A percentile compares a stretch with the other conserved stretches of the same genome.
Evolutionary conservation across 2,113 vertebrate species (phyloP).

Genomic region (Pyrgilauda ruficollis): DNA sequence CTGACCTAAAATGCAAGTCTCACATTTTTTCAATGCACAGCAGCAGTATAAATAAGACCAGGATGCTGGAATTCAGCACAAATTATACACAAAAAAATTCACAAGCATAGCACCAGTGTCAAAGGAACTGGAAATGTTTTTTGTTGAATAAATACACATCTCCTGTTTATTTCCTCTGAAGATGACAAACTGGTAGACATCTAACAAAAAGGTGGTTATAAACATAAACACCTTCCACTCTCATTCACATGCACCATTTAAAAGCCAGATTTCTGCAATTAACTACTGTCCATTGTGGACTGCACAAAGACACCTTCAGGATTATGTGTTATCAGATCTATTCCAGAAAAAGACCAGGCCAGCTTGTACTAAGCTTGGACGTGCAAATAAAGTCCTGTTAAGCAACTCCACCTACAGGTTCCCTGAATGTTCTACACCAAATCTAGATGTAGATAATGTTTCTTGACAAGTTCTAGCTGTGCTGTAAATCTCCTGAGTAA

Average conservation of each 20-base stretch:
- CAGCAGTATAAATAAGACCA: background rate
- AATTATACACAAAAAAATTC: background rate
- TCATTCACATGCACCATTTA: background rate
- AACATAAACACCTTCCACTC: background rate
- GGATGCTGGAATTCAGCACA: background rate
- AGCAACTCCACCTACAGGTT: background rate
- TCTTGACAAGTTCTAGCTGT: background rate
- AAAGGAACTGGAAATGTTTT: background rate
- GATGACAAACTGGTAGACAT: background rate
- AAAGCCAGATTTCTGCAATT: background rate
- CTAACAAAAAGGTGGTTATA: background rate
- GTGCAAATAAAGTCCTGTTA: background rate
- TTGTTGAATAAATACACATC: background rate
- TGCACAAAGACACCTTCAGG: background rate
- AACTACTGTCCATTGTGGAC: background rate
- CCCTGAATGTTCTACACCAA: background rate
- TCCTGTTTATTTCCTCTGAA: background rate
- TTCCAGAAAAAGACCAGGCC: background rate
- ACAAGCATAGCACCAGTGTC: background rate
- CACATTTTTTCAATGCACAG: background rate
- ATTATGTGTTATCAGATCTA: background rate
- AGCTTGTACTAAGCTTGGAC: background rate
- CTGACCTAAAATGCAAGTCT: background rate
- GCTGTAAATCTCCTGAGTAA: background rate
- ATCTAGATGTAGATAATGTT: rapidly evolving